Evolutionary conservation across 1,140 invertebrate species (phyloP).

Genomic region (Watersipora subatra): DNA sequence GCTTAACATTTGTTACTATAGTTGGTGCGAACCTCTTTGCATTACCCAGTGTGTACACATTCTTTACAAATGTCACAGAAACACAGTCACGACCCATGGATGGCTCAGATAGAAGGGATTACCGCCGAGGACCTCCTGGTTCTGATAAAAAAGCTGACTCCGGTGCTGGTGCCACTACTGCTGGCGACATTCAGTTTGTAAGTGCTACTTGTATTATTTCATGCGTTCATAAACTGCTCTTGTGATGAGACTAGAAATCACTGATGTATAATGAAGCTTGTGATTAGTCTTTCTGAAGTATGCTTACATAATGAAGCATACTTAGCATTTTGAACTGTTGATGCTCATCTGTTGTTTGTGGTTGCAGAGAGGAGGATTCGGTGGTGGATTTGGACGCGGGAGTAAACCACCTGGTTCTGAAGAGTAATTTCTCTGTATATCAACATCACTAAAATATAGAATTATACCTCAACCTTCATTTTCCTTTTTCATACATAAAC

Average conservation of each 20-base stretch:
- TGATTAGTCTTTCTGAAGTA: background rate
- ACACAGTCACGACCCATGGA: conserved; percentile 7
- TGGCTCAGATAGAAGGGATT: conserved; percentile 21
- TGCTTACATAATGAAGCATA: background rate
- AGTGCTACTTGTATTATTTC: conserved; percentile 37
- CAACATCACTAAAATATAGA: background rate
- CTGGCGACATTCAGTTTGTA: conserved; percentile 68
- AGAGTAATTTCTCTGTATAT: background rate
- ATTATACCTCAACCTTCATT: too few species aligned
- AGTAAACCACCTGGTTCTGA: background rate
- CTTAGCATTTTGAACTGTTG: too few species aligned
- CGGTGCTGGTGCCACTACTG: conserved; percentile 63
- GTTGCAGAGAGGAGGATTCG: background rate
- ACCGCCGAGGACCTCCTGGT: conserved; percentile 35
- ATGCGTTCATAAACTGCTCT: too few species aligned
- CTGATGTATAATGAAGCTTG: background rate
- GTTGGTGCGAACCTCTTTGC: too few species aligned
- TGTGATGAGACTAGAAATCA: too few species aligned
- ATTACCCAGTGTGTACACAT: too few species aligned
- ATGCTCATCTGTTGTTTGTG: background rate
- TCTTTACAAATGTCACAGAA: too few species aligned
- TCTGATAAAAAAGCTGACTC: conserved; percentile 86
- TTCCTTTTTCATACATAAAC: too few species aligned
- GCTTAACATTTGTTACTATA: background rate
- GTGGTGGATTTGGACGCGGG: background rate